Evolutionary conservation across 1,140 invertebrate species (phyloP).

Genomic region (Nasonia giraulti): DNA sequence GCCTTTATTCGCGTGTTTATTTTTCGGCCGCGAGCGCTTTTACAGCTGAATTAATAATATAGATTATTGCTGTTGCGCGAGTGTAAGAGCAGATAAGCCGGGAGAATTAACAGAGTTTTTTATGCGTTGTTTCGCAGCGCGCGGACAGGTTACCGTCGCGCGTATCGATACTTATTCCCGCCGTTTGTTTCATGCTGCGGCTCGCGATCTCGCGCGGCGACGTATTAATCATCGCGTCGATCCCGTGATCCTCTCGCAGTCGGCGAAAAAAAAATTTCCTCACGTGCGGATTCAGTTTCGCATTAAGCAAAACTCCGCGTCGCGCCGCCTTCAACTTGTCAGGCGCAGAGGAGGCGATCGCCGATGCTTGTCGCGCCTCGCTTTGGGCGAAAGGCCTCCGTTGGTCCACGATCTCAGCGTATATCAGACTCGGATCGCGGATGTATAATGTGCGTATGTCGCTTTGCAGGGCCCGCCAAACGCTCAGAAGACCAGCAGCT

Average conservation of each 20-base stretch:
- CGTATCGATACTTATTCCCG: background rate
- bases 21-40: background rate
- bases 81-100: background rate
- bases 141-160: background rate
- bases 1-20: constrained; percentile 1
- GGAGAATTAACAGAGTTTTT: constrained; percentile 13
- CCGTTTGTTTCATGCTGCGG: background rate
- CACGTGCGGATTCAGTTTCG: constrained; percentile 1
- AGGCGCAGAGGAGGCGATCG: background rate
- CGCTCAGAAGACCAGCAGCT: constrained; percentile 81
- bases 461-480: constrained; percentile 87
- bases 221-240: background rate
- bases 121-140: background rate
- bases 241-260: background rate
- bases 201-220: background rate
- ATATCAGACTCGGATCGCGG: too few relatives aligned
- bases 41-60: constrained; percentile 18
- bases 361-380: background rate
- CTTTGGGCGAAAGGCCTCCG: background rate
- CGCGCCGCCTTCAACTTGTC: background rate
- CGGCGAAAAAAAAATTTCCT: background rate
- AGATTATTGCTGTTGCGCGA: constrained; percentile 10
- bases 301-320: background rate
- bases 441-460: too few relatives aligned
- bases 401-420: too few relatives aligned